Evolutionary conservation across 2,113 vertebrate species (phyloP).

Genomic region (Gallinago paraguaiae): DNA sequence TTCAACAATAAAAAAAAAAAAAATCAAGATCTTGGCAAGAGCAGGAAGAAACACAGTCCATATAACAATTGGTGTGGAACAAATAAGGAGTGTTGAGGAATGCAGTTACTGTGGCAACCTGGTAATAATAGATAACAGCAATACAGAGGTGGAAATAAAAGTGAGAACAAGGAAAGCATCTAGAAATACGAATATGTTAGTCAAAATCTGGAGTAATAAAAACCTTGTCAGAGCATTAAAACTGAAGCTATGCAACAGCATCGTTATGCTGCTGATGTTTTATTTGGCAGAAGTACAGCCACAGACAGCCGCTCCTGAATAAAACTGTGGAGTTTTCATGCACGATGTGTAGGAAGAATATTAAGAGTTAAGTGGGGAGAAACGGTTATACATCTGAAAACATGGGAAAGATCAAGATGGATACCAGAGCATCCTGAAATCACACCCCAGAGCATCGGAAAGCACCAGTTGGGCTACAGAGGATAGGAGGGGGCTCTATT

Average conservation of each 20-base stretch:
- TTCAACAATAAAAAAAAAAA: background rate
- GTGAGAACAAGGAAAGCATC: background rate
- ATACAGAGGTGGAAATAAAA: constrained; percentile 42
- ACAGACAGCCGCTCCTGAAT: background rate
- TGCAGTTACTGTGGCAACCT: constrained; percentile 57
- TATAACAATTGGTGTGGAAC: constrained; percentile 32
- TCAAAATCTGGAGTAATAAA: constrained; percentile 4
- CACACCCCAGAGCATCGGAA: background rate
- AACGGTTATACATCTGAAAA: background rate
- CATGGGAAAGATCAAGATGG: background rate
- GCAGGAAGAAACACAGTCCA: background rate
- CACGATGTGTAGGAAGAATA: background rate
- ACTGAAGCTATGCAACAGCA: background rate
- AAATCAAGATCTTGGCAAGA: background rate
- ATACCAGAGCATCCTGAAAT: background rate
- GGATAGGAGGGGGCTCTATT: background rate
- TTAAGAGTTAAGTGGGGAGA: background rate
- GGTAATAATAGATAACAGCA: constrained; percentile 43
- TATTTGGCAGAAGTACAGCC: background rate
- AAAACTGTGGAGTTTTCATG: background rate
- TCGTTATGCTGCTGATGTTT: background rate
- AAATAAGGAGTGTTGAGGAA: constrained; percentile 45
- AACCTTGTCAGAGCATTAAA: background rate
- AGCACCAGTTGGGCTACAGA: accelerated
- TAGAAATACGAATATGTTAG: background rate